Evolutionary conservation across 2,888 invertebrate species (phyloP).

Genomic region (Adelognathus sp.): DNA sequence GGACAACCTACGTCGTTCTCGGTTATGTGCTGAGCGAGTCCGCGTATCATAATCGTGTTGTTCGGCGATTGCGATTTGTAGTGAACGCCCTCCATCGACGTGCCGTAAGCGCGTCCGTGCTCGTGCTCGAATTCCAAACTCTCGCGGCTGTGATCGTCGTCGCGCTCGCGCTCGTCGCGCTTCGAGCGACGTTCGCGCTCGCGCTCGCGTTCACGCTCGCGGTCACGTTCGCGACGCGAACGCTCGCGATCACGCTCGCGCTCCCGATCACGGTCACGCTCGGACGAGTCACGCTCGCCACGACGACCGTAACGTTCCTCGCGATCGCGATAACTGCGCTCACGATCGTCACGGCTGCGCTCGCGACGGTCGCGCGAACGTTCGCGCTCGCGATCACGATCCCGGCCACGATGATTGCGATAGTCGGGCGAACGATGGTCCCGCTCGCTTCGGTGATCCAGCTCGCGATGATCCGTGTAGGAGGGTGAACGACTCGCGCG

Average conservation of each 20-base stretch:
- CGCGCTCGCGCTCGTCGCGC: conserved; percentile 73
- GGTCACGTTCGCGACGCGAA: conserved; percentile 74
- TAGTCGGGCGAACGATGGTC: conserved; percentile 78
- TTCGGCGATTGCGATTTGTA: conserved; percentile 84
- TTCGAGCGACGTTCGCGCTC: conserved; percentile 71
- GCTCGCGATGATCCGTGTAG: conserved; percentile 71
- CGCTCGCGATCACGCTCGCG: conserved; percentile 73
- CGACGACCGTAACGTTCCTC: conserved; percentile 69
- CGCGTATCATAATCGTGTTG: conserved; percentile 89
- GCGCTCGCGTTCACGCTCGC: conserved; percentile 76
- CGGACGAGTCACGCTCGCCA: conserved; percentile 66
- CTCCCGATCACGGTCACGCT: conserved; percentile 70
- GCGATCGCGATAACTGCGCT: conserved; percentile 75
- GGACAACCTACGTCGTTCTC: conserved; percentile 87
- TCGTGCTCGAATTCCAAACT: conserved; percentile 78
- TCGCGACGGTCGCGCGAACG: conserved; percentile 76
- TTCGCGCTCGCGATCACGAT: conserved; percentile 61
- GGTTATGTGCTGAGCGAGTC: conserved; percentile 88
- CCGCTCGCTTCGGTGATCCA: conserved; percentile 70
- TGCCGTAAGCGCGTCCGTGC: conserved; percentile 75
- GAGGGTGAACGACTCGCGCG: conserved; percentile 74
- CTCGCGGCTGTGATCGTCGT: conserved; percentile 77
- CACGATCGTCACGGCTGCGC: conserved; percentile 75
- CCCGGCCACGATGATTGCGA: conserved; percentile 70
- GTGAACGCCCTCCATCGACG: conserved; percentile 81